Evolutionary conservation across 1,140 invertebrate genomes (phyloP).

Genomic region (Fopius arisanus): DNA sequence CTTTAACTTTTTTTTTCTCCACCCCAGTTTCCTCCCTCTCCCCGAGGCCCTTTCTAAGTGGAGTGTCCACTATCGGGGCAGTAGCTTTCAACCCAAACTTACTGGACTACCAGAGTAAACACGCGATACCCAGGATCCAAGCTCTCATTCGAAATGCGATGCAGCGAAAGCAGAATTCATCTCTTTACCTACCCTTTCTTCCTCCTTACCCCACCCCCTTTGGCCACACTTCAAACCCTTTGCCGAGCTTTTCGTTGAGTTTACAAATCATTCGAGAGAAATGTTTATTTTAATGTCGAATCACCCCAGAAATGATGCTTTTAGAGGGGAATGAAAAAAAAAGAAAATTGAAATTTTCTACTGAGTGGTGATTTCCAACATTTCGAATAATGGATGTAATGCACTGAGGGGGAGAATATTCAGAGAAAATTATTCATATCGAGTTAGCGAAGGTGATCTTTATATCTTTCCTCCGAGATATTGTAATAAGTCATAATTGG

Average conservation of each 20-base stretch:
- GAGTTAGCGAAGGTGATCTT: not conserved
- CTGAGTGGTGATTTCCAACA: not conserved
- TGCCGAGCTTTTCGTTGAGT: not conserved
- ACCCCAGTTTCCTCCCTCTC: not conserved
- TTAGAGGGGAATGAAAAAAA: not conserved
- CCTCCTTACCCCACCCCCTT: not conserved
- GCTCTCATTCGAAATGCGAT: slow-evolving; percentile 8
- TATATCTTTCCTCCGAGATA: too few species aligned
- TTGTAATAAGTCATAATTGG: too few species aligned
- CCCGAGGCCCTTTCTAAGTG: slow-evolving; percentile 41
- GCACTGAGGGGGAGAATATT: not conserved
- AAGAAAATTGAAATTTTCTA: not conserved
- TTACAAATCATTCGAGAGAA: not conserved
- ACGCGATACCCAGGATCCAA: slow-evolving; percentile 32
- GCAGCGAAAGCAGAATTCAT: not conserved
- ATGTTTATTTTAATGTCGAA: not conserved
- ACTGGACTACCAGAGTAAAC: slow-evolving; percentile 36
- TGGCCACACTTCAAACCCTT: not conserved
- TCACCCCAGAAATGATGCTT: not conserved
- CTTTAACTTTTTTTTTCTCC: slow-evolving; percentile 10
- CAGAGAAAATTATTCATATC: not conserved
- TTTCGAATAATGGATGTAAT: not conserved
- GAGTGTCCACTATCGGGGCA: slow-evolving; percentile 49
- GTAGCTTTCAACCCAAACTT: slow-evolving; percentile 31
- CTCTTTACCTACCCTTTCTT: not conserved